A percentile compares a stretch with the other conserved stretches of the same genome.
Evolutionary conservation across 2,113 vertebrate genomes (phyloP).

Genomic region (Atlantisia rogersi): DNA sequence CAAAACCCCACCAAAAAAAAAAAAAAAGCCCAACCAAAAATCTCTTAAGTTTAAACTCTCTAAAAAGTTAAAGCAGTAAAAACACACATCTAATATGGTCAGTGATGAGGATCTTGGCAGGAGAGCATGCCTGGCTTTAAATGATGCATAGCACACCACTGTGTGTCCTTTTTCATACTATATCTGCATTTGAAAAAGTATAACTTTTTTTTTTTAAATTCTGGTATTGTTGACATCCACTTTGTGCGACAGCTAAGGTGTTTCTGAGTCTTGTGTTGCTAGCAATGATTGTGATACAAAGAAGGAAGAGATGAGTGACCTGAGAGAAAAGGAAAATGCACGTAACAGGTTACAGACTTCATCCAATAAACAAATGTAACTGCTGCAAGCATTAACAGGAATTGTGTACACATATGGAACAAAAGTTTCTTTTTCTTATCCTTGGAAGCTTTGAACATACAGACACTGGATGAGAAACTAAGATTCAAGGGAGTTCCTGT

Average conservation of each 20-base stretch:
- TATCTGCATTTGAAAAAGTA: slow-evolving; percentile 7
- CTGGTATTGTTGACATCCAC: slow-evolving; percentile 7
- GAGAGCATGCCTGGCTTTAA: slow-evolving; percentile 15
- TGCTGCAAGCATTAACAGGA: not conserved
- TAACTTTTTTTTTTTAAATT: not conserved
- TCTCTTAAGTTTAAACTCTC: slow-evolving; percentile 25
- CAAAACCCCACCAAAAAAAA: too few species aligned
- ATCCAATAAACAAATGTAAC: not conserved
- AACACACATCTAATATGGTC: not conserved
- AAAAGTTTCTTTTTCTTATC: not conserved
- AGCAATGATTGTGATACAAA: slow-evolving; percentile 14
- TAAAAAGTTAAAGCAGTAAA: not conserved
- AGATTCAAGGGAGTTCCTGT: not conserved
- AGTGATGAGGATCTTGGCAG: not conserved
- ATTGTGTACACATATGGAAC: not conserved
- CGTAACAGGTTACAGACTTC: not conserved
- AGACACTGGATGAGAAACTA: not conserved
- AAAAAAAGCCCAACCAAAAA: not conserved
- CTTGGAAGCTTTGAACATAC: not conserved
- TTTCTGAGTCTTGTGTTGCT: not conserved
- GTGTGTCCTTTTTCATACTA: not conserved
- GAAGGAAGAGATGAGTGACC: not conserved
- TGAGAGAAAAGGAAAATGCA: not conserved
- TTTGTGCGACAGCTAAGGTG: not conserved
- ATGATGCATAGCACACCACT: not conserved